Evolutionary conservation across 2,113 vertebrate species (phyloP), one percentile per base, ranked within the genome.

Genomic region (Lepus americanus): DNA sequence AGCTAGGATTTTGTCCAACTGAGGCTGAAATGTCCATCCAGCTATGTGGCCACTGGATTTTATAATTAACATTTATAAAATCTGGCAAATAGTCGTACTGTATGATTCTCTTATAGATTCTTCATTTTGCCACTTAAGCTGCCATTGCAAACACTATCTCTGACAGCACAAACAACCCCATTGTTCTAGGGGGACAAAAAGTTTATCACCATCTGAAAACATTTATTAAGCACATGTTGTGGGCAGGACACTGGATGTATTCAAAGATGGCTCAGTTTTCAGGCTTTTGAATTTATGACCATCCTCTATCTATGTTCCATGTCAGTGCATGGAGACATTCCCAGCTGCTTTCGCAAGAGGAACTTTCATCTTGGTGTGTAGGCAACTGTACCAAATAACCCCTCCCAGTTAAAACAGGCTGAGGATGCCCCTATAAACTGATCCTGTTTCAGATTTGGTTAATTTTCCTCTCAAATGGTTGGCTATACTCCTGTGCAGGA

Each of bases 381-480:
- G 87, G 90, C 94, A 88, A 49, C 70, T 77, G 61, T 59, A 94
- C 87, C 80, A 51, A 69, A 89, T 93, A 87, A 83, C 55, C 70
- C 73, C 85, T 87, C 69, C 85, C 70, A 36, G 55, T 88, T 76
- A 92, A 90, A 94, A 85, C 39, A 69, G 88, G 69, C 74, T 67
- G 33, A 78, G 59, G 70, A 93, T 93, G 63, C 76, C 92, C 90
- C 94, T 77, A 72, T 79, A 94, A 90, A 89, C 79, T 29, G 44
- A 64, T 92, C 67, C 73, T 87, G 73, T 95, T 96, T 96, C 84
- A 79, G 10, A 94, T 95, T 67, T 93, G 27, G 44, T 92, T 92
- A 90, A 90, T 95, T 93, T 90, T 96, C 91, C 83, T 93, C 74
- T 59, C 63, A 83, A 94, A 33, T 25, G 95, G 79, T 97, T 96